Evolutionary conservation across 2,113 vertebrate species (phyloP).

Genomic region (Lontra canadensis): DNA sequence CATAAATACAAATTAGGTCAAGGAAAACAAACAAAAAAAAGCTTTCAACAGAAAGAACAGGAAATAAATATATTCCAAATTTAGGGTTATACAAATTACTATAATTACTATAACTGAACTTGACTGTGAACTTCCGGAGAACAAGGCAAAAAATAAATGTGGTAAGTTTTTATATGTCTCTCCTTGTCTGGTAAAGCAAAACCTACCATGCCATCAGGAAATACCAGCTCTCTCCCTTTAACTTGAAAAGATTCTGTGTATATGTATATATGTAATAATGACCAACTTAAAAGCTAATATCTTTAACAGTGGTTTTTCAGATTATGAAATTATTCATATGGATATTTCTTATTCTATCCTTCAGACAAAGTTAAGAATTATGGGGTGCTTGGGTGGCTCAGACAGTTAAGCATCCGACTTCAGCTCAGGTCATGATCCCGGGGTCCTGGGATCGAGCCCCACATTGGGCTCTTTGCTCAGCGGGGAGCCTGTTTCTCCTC

Average conservation of each 20-base stretch:
- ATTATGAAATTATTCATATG: neutral
- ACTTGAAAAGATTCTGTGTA: neutral
- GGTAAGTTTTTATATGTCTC: neutral
- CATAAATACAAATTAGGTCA: conserved; percentile 18
- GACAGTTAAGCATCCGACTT: no score
- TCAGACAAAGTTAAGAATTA: neutral
- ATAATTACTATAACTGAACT: neutral
- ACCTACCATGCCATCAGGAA: neutral
- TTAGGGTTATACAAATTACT: neutral
- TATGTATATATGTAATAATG: neutral
- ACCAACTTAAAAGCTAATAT: neutral
- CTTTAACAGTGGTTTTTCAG: neutral
- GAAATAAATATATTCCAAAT: conserved; percentile 20
- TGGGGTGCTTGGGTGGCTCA: no score
- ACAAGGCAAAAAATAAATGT: neutral
- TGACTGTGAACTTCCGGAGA: conserved; percentile 5
- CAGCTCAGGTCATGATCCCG: no score
- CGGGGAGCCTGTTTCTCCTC: no score
- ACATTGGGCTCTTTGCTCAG: no score
- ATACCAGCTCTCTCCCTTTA: neutral
- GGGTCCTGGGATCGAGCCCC: no score
- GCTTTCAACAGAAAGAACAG: neutral
- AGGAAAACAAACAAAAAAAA: neutral
- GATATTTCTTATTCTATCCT: neutral
- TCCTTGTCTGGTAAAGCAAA: neutral